A percentile compares a stretch with the other conserved stretches of the same genome.
phyloP scores from a whole-genome alignment of 2,888 invertebrate species.

The Psococerastis gibbosa region DNA sequence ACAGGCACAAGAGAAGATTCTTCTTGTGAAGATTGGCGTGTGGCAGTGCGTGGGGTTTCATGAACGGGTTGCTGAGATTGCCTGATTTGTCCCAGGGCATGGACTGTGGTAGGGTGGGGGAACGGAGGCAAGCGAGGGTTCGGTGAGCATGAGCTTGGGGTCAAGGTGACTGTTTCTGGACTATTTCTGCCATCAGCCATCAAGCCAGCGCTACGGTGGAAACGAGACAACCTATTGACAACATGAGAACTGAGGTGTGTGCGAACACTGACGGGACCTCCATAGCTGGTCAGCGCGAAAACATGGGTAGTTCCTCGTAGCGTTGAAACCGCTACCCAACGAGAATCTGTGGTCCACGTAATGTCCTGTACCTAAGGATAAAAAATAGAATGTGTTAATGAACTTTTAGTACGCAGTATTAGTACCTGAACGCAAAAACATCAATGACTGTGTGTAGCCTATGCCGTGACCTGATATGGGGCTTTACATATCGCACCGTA shows the following conservation, averaged over 20 bases:
- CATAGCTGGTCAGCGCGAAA: constrained; percentile 92
- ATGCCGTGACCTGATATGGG: too few relatives aligned
- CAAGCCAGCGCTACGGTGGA: constrained; percentile 90
- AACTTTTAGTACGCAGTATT: constrained; percentile 2
- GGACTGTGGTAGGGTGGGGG: constrained; percentile 61
- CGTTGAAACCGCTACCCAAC: constrained; percentile 94
- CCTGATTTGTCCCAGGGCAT: constrained; percentile 72
- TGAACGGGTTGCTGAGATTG: constrained; percentile 25
- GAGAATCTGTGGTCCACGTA: constrained; percentile 75
- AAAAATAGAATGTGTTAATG: constrained; percentile 6
- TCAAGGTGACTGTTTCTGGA: constrained; percentile 27
- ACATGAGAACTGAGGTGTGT: constrained; percentile 90
- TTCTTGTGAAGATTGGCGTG: constrained; percentile 1
- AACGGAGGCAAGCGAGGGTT: constrained; percentile 86
- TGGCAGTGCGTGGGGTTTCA: constrained; percentile 3
- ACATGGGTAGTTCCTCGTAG: constrained; percentile 94
- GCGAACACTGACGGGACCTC: constrained; percentile 73
- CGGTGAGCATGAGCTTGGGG: constrained; percentile 20
- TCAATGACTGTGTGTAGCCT: not conserved
- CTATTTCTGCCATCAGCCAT: constrained; percentile 50
- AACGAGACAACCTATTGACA: constrained; percentile 83
- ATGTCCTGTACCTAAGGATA: constrained; percentile 44
- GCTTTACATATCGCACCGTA: too few relatives aligned
- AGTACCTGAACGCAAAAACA: too few relatives aligned
- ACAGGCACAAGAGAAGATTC: constrained; percentile 31